Evolutionary conservation across 2,888 invertebrate species (phyloP), one percentile per base, ranked within the genome.

Genomic region (Patella caerulea): DNA sequence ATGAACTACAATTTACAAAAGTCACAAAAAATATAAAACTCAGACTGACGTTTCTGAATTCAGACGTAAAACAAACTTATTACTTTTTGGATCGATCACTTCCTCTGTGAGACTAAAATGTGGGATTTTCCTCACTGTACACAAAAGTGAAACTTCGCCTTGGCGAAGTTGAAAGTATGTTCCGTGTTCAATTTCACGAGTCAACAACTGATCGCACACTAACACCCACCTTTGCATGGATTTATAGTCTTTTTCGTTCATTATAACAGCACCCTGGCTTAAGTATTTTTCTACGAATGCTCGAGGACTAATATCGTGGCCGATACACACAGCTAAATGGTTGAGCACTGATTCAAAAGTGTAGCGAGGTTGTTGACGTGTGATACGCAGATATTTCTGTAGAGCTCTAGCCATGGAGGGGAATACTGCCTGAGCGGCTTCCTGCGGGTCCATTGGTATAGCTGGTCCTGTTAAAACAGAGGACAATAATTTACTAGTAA

Each of bases 381-480:
- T 99, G 2, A 98, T 96, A 14, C 98, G 94, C 79, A 99, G 93
- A 92, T 96, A 99, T 92, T 99, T 99, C 93, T 98, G 98, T 83
- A 99, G 93, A 2, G 99, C 96, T 78, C 98, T 94, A 0, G 98
- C 97, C 94, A 99, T 95, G 11, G 98, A 97, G 2, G 98, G 98
- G 91, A 99, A 99, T 77, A 99, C 97, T 0, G 98, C 97, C 91
- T 98, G 97, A 0, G 99, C 99, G 4, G 99, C 98, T 93, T 98
- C 98, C 87, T 96, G 95, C 0, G 98, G 96, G 89, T 98, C 97
- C 93, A 99, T 95, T 0, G 96, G 95, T 79, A 96, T 94, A 0
- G 96, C 95, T 0, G 96, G 95, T 75, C 90, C 91, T 91, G 86
- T 7, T 83, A 45, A 14, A 71, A n/a, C 9, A 77, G 17, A 56